phyloP scores from a whole-genome alignment of 2,797 vertebrate species.

The Phalloptychus januarius region DNA sequence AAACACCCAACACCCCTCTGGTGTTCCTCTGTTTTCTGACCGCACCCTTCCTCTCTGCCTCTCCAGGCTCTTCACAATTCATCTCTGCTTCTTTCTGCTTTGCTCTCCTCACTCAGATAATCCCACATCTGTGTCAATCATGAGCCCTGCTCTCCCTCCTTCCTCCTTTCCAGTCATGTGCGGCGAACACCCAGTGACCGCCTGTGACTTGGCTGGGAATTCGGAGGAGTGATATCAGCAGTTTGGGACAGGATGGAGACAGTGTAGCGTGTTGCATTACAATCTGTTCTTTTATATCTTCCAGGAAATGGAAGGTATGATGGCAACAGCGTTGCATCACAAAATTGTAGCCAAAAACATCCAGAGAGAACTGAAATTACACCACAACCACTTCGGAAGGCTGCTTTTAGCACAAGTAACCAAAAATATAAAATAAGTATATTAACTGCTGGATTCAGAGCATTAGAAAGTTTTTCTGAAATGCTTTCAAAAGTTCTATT shows the following conservation, averaged over 20 bases:
- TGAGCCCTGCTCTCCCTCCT: slow-evolving; percentile 12
- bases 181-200: slow-evolving; percentile 60
- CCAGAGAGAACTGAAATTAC: not conserved
- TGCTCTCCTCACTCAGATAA: slow-evolving; percentile 23
- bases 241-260: slow-evolving; percentile 41
- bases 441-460: not conserved
- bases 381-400: not conserved
- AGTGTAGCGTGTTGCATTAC: slow-evolving; percentile 7
- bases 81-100: slow-evolving; percentile 34
- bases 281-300: slow-evolving; percentile 24
- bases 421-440: not conserved
- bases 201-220: slow-evolving; percentile 47
- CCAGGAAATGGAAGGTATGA: slow-evolving; percentile 16
- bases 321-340: not conserved
- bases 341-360: not conserved
- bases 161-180: slow-evolving; percentile 51
- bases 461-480: not conserved
- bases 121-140: slow-evolving; percentile 42
- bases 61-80: slow-evolving; percentile 43
- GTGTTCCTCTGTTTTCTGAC: slow-evolving; percentile 60
- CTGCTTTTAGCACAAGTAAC: not conserved
- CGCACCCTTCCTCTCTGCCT: slow-evolving; percentile 70
- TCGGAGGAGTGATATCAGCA: slow-evolving; percentile 49
- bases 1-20: slow-evolving; percentile 61
- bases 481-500: not conserved